Evolutionary conservation across 2,113 vertebrate genomes (phyloP), one percentile per base, ranked within the genome.

Genomic region (Trichomycterus rosablanca): DNA sequence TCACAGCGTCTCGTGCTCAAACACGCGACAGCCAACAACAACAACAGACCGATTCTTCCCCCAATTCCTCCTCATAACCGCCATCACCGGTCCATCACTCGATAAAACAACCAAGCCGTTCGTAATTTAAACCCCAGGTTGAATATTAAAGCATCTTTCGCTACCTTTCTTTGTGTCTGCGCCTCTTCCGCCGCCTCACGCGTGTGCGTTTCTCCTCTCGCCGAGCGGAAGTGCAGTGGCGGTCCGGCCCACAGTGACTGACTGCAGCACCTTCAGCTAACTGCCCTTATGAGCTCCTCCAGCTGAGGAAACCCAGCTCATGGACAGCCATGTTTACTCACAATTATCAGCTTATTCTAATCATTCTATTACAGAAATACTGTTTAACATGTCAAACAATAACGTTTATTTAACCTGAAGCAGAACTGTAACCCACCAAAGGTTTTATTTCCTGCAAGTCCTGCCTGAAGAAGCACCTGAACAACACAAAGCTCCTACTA

Each of bases 141-240:
- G 15, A 14, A 6, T 14, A n/a, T 12, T 8, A 40, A 40, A 12
- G 37, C 37, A 10, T 5, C 40, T 59, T 52, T 22, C 1, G 64
- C 71, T 86, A 88, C 87, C 88, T 88, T 78, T 85, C 85, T 89
- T 88, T 88, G 88, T 90, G 86, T 89, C 71, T 67, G 81, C 73
- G 70, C 74, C 81, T 86, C 66, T 68, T 68, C 76, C 81, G 84
- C 80, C 80, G 86, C 89, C 89, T 86, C 90, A 86, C 87, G 89
- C 85, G 86, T 86, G 88, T 86, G 86, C 87, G 83, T 80, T 77
- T 75, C 74, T 78, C 83, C 75, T 84, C 81, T 83, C 86, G 81
- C 83, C 79, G 88, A 89, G 87, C 88, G 89, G 91, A 92, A 92
- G 90, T 92, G 86, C 86, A 84, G 84, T 81, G 84, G 40, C 56